Percentiles rank a stretch among this genome's conserved stretches.
phyloP scores from a whole-genome alignment of 2,797 vertebrate species.

The Betta splendens region DNA sequence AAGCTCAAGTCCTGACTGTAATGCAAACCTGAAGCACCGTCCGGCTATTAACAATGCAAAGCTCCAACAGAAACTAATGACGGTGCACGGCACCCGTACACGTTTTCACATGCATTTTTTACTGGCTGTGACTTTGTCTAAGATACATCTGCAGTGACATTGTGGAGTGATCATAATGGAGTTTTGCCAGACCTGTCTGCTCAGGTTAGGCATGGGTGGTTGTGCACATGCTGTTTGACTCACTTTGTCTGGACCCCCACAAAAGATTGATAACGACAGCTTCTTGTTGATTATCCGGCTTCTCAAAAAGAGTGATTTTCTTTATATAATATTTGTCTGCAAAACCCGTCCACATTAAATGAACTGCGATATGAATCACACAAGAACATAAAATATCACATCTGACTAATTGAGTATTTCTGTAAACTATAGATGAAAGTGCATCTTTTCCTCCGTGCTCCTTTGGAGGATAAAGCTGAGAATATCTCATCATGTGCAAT shows the following conservation, averaged over 20 bases:
- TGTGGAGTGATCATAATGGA: constrained; percentile 41
- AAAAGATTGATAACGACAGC: background rate
- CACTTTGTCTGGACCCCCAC: constrained; percentile 8
- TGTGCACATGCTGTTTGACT: constrained; percentile 17
- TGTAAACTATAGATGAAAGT: constrained; percentile 3
- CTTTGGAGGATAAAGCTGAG: constrained; percentile 10
- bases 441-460: constrained; percentile 10
- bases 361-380: constrained; percentile 5
- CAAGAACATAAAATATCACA: constrained; percentile 1
- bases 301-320: constrained; percentile 4
- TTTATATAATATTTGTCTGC: constrained; percentile 12
- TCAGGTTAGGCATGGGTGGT: constrained; percentile 44
- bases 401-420: background rate
- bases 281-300: background rate
- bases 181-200: constrained; percentile 41
- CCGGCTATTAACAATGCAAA: constrained; percentile 37
- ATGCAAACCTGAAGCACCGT: constrained; percentile 57
- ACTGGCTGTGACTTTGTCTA: constrained; percentile 23
- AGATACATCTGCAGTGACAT: constrained; percentile 31
- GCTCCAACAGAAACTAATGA: constrained; percentile 26
- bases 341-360: background rate
- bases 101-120: constrained; percentile 44
- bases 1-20: constrained; percentile 65
- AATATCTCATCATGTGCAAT: constrained; percentile 4
- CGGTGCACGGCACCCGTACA: constrained; percentile 33